phyloP scores from a whole-genome alignment of 2,888 invertebrate genomes.

The Eremobia ochroleuca region DNA sequence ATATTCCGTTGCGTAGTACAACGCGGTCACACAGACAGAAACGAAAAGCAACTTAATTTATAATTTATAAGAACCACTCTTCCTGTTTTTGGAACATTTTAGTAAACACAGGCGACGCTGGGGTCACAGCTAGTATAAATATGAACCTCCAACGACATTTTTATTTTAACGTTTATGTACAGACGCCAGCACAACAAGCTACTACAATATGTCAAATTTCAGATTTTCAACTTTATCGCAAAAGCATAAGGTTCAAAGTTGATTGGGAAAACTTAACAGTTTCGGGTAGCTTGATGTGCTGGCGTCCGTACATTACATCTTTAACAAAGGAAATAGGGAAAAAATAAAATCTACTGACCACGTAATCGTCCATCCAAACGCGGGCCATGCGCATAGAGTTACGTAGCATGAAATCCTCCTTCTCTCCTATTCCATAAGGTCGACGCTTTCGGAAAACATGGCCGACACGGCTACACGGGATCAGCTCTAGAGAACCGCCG shows the following conservation, averaged over 20 bases:
- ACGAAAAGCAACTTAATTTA: no score
- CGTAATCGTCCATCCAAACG: slow-evolving; percentile 99
- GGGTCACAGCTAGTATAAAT: not conserved
- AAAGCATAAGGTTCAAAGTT: no score
- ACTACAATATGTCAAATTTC: no score
- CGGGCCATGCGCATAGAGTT: slow-evolving; percentile 98
- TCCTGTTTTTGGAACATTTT: not conserved
- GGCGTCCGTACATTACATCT: no score
- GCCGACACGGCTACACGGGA: slow-evolving; percentile 98
- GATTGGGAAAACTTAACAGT: no score
- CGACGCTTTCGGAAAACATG: slow-evolving; percentile 98
- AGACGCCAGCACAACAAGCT: no score
- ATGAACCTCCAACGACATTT: not conserved
- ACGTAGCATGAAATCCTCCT: slow-evolving; percentile 96
- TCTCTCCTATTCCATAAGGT: slow-evolving; percentile 96
- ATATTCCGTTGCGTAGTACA: not conserved
- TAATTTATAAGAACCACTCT: not conserved
- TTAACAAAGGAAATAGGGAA: not conserved
- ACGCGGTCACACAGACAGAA: not conserved
- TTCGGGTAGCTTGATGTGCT: no score
- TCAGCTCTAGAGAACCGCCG: slow-evolving; percentile 97
- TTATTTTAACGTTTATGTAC: not conserved
- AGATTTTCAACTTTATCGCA: no score
- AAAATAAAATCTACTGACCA: slow-evolving; percentile 86
- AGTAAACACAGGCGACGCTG: not conserved